Evolutionary conservation across 2,797 vertebrate species (phyloP).

Genomic region (Anolis apletophallus): DNA sequence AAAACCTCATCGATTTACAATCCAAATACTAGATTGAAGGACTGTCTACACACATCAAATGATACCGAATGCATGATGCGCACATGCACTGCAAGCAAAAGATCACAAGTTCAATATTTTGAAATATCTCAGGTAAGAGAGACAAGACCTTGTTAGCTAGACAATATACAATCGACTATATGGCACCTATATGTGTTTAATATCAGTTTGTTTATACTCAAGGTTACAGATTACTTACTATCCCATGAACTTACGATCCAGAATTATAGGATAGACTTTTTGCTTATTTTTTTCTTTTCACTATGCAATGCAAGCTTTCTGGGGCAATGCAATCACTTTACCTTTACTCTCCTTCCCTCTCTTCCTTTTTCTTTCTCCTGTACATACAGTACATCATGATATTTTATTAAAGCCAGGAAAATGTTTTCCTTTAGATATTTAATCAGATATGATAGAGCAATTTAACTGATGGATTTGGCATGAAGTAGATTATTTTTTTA

Average conservation of each 20-base stretch:
- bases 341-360: neutral
- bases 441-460: conserved; percentile 18
- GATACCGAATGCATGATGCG: neutral
- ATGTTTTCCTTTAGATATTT: neutral
- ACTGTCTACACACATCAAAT: too few relatives aligned
- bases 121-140: neutral
- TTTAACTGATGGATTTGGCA: conserved; percentile 53
- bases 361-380: neutral
- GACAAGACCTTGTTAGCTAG: neutral
- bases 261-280: neutral
- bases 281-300: neutral
- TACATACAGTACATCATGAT: conserved; percentile 14
- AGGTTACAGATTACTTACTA: neutral
- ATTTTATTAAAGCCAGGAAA: conserved; percentile 41
- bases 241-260: neutral
- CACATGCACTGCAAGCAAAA: neutral
- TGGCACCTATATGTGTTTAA: neutral
- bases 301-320: neutral
- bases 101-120: neutral
- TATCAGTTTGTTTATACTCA: neutral
- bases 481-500: conserved; percentile 40
- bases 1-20: neutral
- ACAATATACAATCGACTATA: neutral
- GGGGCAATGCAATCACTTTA: conserved; percentile 33
- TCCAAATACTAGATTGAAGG: neutral